Percentiles rank a stretch among this genome's conserved stretches.
phyloP scores from a whole-genome alignment of 2,888 invertebrate species.

The Drosophila koepferae region DNA sequence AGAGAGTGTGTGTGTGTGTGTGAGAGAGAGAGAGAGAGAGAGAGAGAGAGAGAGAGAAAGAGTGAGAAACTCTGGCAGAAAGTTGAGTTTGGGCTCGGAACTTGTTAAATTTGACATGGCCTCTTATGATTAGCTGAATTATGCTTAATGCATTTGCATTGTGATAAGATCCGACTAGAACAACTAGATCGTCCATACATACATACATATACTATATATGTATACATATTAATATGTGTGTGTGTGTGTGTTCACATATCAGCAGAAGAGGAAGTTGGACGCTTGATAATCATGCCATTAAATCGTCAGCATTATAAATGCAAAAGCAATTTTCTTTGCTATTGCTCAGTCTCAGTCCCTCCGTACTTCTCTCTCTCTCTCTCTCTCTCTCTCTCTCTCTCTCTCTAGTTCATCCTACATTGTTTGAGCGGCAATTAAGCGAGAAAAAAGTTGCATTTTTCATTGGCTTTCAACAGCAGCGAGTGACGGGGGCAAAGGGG shows the following conservation, averaged over 20 bases:
- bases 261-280: constrained; percentile 32
- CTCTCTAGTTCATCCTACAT: constrained; percentile 15
- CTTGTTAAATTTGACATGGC: constrained; percentile 72
- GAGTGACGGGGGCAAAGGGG: constrained; percentile 4
- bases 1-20: no score
- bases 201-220: background rate
- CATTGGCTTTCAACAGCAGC: constrained; percentile 66
- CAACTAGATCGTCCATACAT: constrained; percentile 1
- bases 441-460: constrained; percentile 63
- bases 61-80: constrained; percentile 2
- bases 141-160: constrained; percentile 62
- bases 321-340: constrained; percentile 53
- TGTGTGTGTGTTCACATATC: constrained; percentile 3
- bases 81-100: constrained; percentile 29
- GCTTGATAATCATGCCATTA: constrained; percentile 67
- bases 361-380: background rate
- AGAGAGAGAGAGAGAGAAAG: background rate
- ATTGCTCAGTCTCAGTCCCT: constrained; percentile 22
- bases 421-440: constrained; percentile 62
- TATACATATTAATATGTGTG: background rate
- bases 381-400: background rate
- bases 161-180: constrained; percentile 57
- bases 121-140: constrained; percentile 76
- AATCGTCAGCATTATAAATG: constrained; percentile 54
- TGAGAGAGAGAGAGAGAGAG: background rate